phyloP scores from a whole-genome alignment of 2,797 vertebrate species.

The Diglossa cyanea region DNA sequence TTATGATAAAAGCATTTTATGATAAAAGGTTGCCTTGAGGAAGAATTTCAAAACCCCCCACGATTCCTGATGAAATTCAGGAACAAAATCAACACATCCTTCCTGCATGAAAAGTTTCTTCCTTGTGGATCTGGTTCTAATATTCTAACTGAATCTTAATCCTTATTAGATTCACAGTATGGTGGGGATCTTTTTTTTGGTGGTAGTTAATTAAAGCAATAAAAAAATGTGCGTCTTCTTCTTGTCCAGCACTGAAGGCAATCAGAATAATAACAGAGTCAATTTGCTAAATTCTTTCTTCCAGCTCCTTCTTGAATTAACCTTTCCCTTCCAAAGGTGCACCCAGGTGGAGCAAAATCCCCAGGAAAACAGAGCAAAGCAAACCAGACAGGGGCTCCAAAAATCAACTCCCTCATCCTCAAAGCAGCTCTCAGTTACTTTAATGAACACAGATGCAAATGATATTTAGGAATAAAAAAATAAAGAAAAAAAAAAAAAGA shows the following conservation, averaged over 20 bases:
- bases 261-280: not conserved
- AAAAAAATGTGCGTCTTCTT: not conserved
- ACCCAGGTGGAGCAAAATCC: not conserved
- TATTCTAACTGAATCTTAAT: not conserved
- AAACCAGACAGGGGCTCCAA: not conserved
- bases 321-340: conserved; percentile 1
- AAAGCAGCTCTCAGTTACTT: conserved; percentile 36
- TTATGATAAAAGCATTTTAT: not conserved
- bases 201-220: conserved; percentile 5
- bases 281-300: not conserved
- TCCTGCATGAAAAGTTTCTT: not conserved
- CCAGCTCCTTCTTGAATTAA: not conserved
- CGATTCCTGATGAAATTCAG: not conserved
- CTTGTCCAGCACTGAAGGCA: not conserved
- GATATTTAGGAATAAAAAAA: not conserved
- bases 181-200: not conserved
- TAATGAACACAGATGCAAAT: not conserved
- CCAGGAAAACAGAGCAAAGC: not conserved
- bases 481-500: not conserved
- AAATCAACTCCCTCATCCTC: not conserved
- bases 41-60: not conserved
- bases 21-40: not conserved
- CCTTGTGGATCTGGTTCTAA: not conserved
- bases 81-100: not conserved
- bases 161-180: not conserved